phyloP scores from a whole-genome alignment of 2,797 vertebrate species.

The Hypotaenidia philippensis region DNA sequence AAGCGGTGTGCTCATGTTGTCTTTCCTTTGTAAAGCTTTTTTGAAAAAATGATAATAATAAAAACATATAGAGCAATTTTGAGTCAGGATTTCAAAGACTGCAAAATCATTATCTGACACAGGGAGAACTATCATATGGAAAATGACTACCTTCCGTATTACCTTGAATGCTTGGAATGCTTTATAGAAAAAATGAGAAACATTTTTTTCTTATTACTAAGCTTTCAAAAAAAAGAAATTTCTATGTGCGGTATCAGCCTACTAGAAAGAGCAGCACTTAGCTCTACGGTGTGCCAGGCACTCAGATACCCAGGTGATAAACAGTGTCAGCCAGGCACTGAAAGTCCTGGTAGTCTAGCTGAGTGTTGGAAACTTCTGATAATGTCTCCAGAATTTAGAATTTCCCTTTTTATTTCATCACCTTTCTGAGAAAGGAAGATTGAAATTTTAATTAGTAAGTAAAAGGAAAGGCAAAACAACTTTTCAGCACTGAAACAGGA shows the following conservation, averaged over 20 bases:
- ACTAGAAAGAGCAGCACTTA: conserved; percentile 19
- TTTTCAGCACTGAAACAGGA: not conserved
- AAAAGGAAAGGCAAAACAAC: not conserved
- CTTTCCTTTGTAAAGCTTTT: conserved; percentile 62
- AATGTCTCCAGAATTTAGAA: conserved; percentile 11
- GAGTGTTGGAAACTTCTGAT: not conserved
- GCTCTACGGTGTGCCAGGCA: not conserved
- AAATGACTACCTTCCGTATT: conserved; percentile 43
- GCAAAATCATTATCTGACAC: conserved; percentile 51
- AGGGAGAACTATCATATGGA: conserved; percentile 18
- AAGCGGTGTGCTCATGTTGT: conserved; percentile 21
- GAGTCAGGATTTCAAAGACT: conserved; percentile 47
- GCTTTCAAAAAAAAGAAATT: not conserved
- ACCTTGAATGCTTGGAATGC: conserved; percentile 24
- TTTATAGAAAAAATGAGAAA: conserved; percentile 34
- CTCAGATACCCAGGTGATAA: not conserved
- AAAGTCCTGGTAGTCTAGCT: not conserved
- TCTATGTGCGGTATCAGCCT: not conserved
- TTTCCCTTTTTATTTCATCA: not conserved
- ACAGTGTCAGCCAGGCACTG: not conserved
- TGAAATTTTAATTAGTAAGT: conserved; percentile 46
- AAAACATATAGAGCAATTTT: conserved; percentile 39
- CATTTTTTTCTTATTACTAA: not conserved
- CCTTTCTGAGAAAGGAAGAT: conserved; percentile 36
- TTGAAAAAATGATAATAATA: conserved; percentile 56